Percentiles rank a stretch among this genome's conserved stretches.
These are phyloP conservation scores for Ctenicera cuprea DNA, from an alignment of 2,888 invertebrate genomes.

Conservation along the genomic window DNA sequence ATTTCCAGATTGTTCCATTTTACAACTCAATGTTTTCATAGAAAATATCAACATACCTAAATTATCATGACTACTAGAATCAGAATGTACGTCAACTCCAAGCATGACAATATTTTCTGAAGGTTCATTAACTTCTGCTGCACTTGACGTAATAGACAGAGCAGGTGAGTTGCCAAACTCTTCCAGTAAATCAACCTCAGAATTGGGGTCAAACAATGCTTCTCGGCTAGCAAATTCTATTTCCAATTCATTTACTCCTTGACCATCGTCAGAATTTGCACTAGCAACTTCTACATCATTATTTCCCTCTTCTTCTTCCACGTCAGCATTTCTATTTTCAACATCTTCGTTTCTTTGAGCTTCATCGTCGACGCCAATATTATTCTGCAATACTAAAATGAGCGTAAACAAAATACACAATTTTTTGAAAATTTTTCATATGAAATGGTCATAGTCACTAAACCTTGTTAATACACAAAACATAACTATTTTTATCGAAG, in stretches of 20 bases:
- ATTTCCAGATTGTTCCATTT: too few species aligned
- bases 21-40: too few species aligned
- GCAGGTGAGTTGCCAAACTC: constrained; percentile 63
- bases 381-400: constrained; percentile 29
- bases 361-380: background rate
- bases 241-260: constrained; percentile 44
- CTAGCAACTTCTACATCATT: constrained; percentile 7
- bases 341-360: constrained; percentile 40
- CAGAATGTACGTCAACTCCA: constrained; percentile 34
- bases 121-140: constrained; percentile 26
- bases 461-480: too few species aligned
- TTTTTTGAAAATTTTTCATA: too few species aligned
- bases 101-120: constrained; percentile 34
- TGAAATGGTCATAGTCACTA: too few species aligned
- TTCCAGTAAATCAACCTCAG: constrained; percentile 67
- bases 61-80: constrained; percentile 34
- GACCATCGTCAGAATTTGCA: constrained; percentile 20
- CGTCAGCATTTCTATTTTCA: constrained; percentile 44
- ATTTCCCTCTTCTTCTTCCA: constrained; percentile 28
- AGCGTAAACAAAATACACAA: too few species aligned
- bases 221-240: constrained; percentile 67
- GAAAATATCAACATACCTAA: constrained; percentile 51
- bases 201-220: constrained; percentile 69
- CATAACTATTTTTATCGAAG: too few species aligned
- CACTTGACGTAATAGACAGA: constrained; percentile 15